Percentiles rank a stretch among this genome's conserved stretches.
These are phyloP conservation scores for Trichomycterus rosablanca DNA, from an alignment of 2,113 vertebrate genomes.

Conservation along the genomic window DNA sequence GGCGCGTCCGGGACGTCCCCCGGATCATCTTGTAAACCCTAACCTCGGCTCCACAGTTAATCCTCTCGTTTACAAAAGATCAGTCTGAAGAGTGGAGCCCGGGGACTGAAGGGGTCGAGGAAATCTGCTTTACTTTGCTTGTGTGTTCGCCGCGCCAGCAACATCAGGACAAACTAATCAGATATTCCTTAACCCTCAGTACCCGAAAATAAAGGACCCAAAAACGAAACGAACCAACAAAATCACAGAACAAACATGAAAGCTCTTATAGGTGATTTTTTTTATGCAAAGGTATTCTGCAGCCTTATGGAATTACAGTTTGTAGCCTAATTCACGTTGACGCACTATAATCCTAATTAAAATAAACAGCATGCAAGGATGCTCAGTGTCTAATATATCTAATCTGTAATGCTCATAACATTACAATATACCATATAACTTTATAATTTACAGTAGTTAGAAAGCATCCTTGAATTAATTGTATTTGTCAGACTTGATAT, in stretches of 20 bases:
- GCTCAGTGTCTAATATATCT: no score
- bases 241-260: slow-evolving; percentile 78
- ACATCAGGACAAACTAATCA: slow-evolving; percentile 87
- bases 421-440: no score
- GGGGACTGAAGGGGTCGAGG: slow-evolving; percentile 87
- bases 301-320: slow-evolving; percentile 93
- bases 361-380: slow-evolving; percentile 67
- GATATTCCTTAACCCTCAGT: slow-evolving; percentile 86
- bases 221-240: slow-evolving; percentile 55
- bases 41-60: slow-evolving; percentile 75
- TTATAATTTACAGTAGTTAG: no score
- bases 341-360: no score
- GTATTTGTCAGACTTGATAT: slow-evolving; percentile 71
- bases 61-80: slow-evolving; percentile 65
- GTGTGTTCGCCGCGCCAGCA: slow-evolving; percentile 76
- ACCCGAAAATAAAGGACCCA: slow-evolving; percentile 70
- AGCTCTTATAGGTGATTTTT: slow-evolving; percentile 77
- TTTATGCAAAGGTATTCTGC: slow-evolving; percentile 91
- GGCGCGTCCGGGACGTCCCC: slow-evolving; percentile 83
- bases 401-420: no score
- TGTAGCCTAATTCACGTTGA: background rate
- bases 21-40: slow-evolving; percentile 90
- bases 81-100: slow-evolving; percentile 67
- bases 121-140: slow-evolving; percentile 84
- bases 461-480: slow-evolving; percentile 80